Conservation (phyloP, 2,797 vertebrate genomes). For the Hippoglossus hippoglossus region DNA sequence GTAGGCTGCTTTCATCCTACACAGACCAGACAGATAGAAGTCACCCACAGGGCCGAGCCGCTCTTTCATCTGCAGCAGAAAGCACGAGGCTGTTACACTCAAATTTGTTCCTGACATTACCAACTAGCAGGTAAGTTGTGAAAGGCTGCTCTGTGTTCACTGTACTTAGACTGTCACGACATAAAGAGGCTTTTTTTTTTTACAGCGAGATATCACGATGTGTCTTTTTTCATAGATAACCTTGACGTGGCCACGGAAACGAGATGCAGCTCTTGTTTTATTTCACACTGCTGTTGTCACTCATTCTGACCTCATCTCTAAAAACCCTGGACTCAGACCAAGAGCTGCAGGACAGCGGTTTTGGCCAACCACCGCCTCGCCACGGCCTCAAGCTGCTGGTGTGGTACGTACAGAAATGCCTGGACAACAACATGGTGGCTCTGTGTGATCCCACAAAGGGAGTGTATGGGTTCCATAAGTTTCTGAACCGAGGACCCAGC, state of each 20-base stretch:
- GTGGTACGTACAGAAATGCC: slow-evolving; percentile 75
- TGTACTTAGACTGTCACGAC: not conserved
- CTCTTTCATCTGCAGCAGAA: slow-evolving; percentile 17
- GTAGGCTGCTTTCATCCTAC: slow-evolving; percentile 8
- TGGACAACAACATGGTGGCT: slow-evolving; percentile 81
- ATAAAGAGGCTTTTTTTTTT: not conserved
- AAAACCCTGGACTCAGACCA: slow-evolving; percentile 66
- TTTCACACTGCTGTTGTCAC: slow-evolving; percentile 15
- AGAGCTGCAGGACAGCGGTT: slow-evolving; percentile 70
- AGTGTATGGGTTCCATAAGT: slow-evolving; percentile 76
- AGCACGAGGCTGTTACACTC: not conserved
- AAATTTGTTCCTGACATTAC: not conserved
- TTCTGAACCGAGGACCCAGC: slow-evolving; percentile 33
- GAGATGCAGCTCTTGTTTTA: slow-evolving; percentile 21
- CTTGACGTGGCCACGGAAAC: not conserved
- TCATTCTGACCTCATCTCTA: slow-evolving; percentile 43
- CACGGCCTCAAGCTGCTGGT: slow-evolving; percentile 74
- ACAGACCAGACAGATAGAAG: slow-evolving; percentile 10
- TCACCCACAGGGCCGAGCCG: not conserved
- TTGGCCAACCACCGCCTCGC: slow-evolving; percentile 76
- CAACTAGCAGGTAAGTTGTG: slow-evolving; percentile 34
- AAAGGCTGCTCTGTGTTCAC: not conserved
- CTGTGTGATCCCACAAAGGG: slow-evolving; percentile 67
- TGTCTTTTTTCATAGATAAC: slow-evolving; percentile 1
- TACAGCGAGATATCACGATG: not conserved